Conservation (phyloP, 2,113 vertebrate species). For the Cottus gobio region DNA sequence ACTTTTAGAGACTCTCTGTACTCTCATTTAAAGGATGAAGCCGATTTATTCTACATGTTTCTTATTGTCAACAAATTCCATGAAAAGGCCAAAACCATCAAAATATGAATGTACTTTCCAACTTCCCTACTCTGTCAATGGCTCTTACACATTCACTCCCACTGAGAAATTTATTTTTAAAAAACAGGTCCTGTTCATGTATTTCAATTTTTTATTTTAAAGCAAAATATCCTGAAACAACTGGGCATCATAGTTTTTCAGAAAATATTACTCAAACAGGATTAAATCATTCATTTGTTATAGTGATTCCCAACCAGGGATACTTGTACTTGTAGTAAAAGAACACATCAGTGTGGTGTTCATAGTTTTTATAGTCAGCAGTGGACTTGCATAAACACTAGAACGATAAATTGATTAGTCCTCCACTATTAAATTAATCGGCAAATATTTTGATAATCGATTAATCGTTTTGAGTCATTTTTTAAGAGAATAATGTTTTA, state of each 20-base stretch:
- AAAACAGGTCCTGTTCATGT: not conserved
- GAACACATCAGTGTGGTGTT: not conserved
- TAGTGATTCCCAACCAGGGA: not conserved
- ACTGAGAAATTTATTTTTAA: too few species aligned
- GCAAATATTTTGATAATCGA: not conserved
- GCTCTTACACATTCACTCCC: not conserved
- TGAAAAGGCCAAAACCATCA: not conserved
- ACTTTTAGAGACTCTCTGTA: slow-evolving; percentile 15
- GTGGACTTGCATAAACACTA: not conserved
- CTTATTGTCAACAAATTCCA: not conserved
- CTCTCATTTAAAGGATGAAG: not conserved
- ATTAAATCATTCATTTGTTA: not conserved
- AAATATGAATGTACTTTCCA: not conserved
- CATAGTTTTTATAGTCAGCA: not conserved
- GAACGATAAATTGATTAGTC: not conserved
- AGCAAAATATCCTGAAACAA: not conserved
- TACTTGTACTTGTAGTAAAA: not conserved
- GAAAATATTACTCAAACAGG: not conserved
- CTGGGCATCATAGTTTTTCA: not conserved
- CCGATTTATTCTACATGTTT: not conserved
- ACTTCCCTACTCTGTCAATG: not conserved
- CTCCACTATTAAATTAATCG: not conserved
- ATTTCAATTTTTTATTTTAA: not conserved
- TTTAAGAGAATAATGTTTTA: not conserved
- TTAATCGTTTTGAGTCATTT: not conserved